phyloP scores from a whole-genome alignment of 2,797 vertebrate genomes.

The Erpetoichthys calabaricus region DNA sequence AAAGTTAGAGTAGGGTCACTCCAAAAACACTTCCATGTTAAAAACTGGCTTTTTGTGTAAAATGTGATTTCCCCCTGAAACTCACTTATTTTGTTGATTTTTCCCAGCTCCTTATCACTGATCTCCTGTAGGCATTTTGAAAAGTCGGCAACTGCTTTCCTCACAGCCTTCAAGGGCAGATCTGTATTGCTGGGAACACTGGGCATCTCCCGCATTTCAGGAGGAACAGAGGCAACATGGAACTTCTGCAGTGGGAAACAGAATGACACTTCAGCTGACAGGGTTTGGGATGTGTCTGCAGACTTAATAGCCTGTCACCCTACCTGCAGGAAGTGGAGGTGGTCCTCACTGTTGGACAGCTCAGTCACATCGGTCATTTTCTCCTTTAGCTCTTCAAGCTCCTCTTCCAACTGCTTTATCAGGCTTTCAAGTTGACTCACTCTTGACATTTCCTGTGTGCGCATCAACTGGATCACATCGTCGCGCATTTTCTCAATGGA shows the following conservation, averaged over 20 bases:
- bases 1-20: neutral
- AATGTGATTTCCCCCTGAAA: constrained; percentile 10
- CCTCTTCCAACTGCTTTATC: constrained; percentile 39
- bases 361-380: constrained; percentile 35
- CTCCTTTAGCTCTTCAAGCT: constrained; percentile 33
- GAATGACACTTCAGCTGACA: neutral
- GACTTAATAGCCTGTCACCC: neutral
- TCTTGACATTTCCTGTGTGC: constrained; percentile 26
- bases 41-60: neutral
- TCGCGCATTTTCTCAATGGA: constrained; percentile 27
- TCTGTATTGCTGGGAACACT: constrained; percentile 19
- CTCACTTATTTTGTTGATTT: constrained; percentile 31
- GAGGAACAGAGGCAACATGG: constrained; percentile 20
- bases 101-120: constrained; percentile 32
- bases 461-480: constrained; percentile 34
- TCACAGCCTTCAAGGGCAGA: constrained; percentile 22
- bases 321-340: constrained; percentile 47
- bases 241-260: constrained; percentile 30
- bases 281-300: neutral
- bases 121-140: constrained; percentile 30
- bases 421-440: constrained; percentile 30
- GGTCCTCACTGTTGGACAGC: constrained; percentile 35
- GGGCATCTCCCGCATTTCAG: constrained; percentile 5
- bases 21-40: neutral
- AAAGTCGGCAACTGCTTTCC: constrained; percentile 31